Conservation (phyloP, 2,797 vertebrate species). For the Hoplostethus atlanticus region DNA sequence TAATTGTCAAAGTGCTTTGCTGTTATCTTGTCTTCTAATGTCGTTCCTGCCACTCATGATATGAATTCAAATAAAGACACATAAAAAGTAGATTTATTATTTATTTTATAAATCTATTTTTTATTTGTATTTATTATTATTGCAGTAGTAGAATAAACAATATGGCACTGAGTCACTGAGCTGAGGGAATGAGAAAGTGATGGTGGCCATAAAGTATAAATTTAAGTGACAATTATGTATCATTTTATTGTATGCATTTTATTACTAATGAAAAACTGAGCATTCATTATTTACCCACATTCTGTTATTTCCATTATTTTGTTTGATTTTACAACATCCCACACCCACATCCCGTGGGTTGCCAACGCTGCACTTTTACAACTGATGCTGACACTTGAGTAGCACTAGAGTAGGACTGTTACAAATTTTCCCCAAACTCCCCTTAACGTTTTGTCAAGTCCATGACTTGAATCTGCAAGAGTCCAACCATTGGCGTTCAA, state of each 20-base stretch:
- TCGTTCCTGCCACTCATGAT: constrained; percentile 34
- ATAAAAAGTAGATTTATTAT: neutral
- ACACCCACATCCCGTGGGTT: neutral
- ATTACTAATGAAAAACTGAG: no score
- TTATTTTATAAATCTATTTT: no score
- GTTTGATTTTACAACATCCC: neutral
- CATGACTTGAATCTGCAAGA: neutral
- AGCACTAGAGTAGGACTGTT: no score
- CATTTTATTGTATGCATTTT: neutral
- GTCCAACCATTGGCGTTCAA: no score
- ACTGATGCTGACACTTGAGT: no score
- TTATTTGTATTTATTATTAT: no score
- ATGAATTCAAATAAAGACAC: constrained; percentile 8
- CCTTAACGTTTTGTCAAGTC: no score
- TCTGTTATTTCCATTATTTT: neutral
- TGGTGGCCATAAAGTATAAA: neutral
- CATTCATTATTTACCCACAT: neutral
- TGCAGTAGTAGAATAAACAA: neutral
- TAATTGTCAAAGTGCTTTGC: constrained; percentile 67
- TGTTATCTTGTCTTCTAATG: constrained; percentile 55
- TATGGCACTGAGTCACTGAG: neutral
- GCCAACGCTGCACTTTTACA: neutral
- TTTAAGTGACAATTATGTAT: neutral
- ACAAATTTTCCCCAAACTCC: neutral
- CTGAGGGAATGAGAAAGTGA: neutral